Evolutionary conservation across 2,888 invertebrate species (phyloP).

Genomic region (Rutpela maculata): DNA sequence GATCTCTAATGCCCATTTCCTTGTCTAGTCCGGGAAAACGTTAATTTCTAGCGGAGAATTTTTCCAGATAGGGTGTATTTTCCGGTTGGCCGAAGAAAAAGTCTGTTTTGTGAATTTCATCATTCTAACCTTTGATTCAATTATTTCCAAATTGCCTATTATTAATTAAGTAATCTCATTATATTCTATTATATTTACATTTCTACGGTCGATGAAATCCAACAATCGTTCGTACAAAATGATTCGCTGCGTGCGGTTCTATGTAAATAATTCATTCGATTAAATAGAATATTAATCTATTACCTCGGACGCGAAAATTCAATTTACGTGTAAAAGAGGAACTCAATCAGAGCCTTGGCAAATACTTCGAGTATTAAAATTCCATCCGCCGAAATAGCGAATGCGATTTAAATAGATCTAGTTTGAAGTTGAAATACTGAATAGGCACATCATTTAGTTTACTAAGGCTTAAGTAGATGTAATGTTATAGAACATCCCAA

Average conservation of each 20-base stretch:
- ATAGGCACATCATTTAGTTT: constrained; percentile 9
- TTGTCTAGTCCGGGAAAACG: too few species aligned
- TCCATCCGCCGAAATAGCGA: constrained; percentile 13
- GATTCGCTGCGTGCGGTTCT: not conserved
- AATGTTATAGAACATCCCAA: too few species aligned
- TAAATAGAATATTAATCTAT: constrained; percentile 25
- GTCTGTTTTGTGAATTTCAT: too few species aligned
- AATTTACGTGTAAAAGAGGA: constrained; percentile 30
- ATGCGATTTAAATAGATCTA: constrained; percentile 14
- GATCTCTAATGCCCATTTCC: too few species aligned
- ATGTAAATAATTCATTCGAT: constrained; percentile 14
- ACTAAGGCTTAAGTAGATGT: not conserved
- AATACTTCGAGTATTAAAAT: constrained; percentile 18
- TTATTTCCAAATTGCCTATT: not conserved
- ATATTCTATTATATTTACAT: not conserved
- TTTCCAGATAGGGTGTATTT: too few species aligned
- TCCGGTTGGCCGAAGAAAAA: too few species aligned
- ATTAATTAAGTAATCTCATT: not conserved
- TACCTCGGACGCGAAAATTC: constrained; percentile 8
- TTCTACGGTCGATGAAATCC: not conserved
- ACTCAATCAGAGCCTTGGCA: constrained; percentile 26
- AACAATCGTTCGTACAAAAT: not conserved
- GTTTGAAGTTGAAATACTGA: constrained; percentile 5
- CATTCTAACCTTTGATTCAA: too few species aligned
- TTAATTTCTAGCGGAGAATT: too few species aligned